These are phyloP conservation scores for Ploceus nigricollis DNA, from an alignment of 2,113 vertebrate genomes.

Conservation along the genomic window DNA sequence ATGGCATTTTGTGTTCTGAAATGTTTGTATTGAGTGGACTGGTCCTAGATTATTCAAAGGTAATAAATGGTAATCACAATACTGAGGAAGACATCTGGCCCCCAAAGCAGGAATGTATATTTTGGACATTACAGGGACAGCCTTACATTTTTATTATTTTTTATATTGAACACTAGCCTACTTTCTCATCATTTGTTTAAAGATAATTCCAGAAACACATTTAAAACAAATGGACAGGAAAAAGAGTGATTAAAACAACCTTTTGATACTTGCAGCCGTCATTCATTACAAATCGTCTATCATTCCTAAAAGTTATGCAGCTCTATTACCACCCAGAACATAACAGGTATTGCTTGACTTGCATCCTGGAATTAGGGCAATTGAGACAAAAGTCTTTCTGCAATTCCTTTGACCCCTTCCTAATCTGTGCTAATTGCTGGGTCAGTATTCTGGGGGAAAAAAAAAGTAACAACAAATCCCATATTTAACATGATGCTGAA, in stretches of 20 bases:
- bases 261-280: background rate
- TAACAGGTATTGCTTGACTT: background rate
- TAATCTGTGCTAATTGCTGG: background rate
- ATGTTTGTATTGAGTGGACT: background rate
- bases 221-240: background rate
- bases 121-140: background rate
- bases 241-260: background rate
- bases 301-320: background rate
- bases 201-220: background rate
- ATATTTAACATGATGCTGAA: background rate
- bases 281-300: background rate
- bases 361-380: background rate
- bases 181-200: background rate
- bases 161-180: background rate
- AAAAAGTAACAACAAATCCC: background rate
- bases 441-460: background rate
- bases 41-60: background rate
- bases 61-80: background rate
- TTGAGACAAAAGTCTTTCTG: background rate
- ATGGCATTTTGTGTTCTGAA: background rate
- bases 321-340: background rate
- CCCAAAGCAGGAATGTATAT: background rate
- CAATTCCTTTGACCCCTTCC: background rate
- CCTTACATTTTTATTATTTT: background rate
- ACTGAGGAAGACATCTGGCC: background rate